Evolutionary conservation across 2,797 vertebrate species (phyloP).

Genomic region (Margarornis squamiger): DNA sequence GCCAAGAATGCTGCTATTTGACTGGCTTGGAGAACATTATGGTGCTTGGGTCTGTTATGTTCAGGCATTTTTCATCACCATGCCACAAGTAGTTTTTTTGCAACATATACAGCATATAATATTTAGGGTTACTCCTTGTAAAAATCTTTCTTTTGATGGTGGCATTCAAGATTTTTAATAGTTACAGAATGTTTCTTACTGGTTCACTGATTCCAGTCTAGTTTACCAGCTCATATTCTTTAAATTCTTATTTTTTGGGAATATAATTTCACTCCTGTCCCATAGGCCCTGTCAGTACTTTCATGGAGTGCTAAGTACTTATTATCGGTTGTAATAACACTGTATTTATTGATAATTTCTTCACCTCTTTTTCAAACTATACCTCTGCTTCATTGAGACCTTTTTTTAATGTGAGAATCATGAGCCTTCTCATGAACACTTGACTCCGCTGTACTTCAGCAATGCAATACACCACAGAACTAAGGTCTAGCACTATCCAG

Average conservation of each 20-base stretch:
- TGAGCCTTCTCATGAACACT: neutral
- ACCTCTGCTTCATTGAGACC: neutral
- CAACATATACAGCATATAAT: neutral
- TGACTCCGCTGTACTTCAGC: neutral
- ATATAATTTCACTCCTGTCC: neutral
- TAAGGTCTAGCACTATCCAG: neutral
- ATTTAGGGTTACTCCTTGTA: neutral
- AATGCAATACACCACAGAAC: neutral
- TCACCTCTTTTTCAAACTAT: neutral
- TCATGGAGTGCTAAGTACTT: neutral
- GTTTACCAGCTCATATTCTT: neutral
- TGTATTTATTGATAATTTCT: neutral
- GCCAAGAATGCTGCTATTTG: neutral
- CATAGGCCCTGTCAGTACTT: neutral
- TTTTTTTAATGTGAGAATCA: neutral
- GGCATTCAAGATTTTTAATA: neutral
- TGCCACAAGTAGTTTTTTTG: neutral
- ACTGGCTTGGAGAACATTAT: neutral
- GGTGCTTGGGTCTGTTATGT: neutral
- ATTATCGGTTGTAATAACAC: neutral
- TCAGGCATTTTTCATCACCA: neutral
- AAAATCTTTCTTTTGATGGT: neutral
- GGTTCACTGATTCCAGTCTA: neutral
- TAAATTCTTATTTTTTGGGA: neutral
- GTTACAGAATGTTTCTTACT: neutral